phyloP scores from a whole-genome alignment of 1,140 invertebrate species.

The Drosophila grimshawi region DNA sequence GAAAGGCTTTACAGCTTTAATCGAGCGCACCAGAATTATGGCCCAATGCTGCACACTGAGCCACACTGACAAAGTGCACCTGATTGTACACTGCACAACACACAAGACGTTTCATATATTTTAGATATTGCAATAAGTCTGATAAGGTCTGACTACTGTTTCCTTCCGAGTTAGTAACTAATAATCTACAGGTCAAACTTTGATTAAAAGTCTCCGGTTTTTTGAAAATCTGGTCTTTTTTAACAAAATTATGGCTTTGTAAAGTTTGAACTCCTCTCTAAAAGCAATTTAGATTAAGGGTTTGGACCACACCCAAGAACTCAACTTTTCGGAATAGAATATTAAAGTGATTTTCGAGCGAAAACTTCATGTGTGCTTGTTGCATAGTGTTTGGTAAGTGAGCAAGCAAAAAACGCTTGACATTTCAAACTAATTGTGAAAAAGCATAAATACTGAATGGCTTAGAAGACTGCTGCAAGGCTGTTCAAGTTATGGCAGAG shows the following conservation, averaged over 20 bases:
- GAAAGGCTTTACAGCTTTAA: constrained; percentile 66
- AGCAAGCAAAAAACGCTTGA: background rate
- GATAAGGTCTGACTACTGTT: too few relatives aligned
- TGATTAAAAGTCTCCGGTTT: too few relatives aligned
- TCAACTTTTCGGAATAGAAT: too few relatives aligned
- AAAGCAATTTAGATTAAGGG: too few relatives aligned
- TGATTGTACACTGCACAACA: constrained; percentile 9
- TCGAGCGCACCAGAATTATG: constrained; percentile 57
- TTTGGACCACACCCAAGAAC: too few relatives aligned
- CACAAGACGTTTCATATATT: background rate
- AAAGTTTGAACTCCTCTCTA: too few relatives aligned
- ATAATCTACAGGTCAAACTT: too few relatives aligned
- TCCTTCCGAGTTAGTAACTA: too few relatives aligned
- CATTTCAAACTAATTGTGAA: constrained; percentile 37
- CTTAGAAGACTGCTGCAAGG: constrained; percentile 22
- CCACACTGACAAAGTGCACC: constrained; percentile 8
- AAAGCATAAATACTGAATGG: constrained; percentile 33
- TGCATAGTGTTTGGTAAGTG: background rate
- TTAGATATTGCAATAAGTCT: too few relatives aligned
- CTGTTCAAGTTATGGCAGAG: background rate
- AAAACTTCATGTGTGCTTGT: background rate
- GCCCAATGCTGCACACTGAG: constrained; percentile 33
- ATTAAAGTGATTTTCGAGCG: too few relatives aligned
- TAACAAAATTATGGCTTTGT: too few relatives aligned
- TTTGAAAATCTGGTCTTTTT: too few relatives aligned